Evolutionary conservation across 2,888 invertebrate genomes (phyloP).

Genomic region (Drosophila cognata): DNA sequence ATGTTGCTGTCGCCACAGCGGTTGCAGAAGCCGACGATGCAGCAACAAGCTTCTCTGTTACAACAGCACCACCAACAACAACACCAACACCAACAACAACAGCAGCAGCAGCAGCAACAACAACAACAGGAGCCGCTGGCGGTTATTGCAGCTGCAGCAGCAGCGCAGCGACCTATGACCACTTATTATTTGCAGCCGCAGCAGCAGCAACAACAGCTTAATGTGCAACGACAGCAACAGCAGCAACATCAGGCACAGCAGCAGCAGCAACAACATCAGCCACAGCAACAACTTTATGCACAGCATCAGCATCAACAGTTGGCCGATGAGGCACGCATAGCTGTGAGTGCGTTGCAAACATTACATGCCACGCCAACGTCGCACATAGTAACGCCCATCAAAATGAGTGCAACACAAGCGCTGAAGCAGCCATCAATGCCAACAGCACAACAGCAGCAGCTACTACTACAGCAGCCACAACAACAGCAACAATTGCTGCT

Average conservation of each 20-base stretch:
- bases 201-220: slow-evolving; percentile 27
- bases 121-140: slow-evolving; percentile 56
- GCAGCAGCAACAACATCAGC: slow-evolving; percentile 29
- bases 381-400: slow-evolving; percentile 44
- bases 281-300: slow-evolving; percentile 20
- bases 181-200: slow-evolving; percentile 43
- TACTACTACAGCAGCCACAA: slow-evolving; percentile 22
- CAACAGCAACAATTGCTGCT: slow-evolving; percentile 20
- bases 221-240: slow-evolving; percentile 14
- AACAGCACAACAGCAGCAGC: slow-evolving; percentile 9
- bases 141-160: slow-evolving; percentile 60
- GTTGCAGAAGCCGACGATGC: slow-evolving; percentile 50
- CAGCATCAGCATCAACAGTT: slow-evolving; percentile 48
- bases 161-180: slow-evolving; percentile 58
- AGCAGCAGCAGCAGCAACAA: slow-evolving; percentile 39
- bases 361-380: slow-evolving; percentile 60
- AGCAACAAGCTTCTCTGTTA: slow-evolving; percentile 38
- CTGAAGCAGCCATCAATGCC: slow-evolving; percentile 19
- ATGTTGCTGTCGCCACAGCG: slow-evolving; percentile 75
- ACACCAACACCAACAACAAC: slow-evolving; percentile 37
- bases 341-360: slow-evolving; percentile 68
- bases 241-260: slow-evolving; percentile 24
- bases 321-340: slow-evolving; percentile 66
- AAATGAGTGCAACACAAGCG: slow-evolving; percentile 32
- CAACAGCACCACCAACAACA: slow-evolving; percentile 8